Conservation (phyloP, 2,797 vertebrate genomes). For the Acanthiza pusilla region DNA sequence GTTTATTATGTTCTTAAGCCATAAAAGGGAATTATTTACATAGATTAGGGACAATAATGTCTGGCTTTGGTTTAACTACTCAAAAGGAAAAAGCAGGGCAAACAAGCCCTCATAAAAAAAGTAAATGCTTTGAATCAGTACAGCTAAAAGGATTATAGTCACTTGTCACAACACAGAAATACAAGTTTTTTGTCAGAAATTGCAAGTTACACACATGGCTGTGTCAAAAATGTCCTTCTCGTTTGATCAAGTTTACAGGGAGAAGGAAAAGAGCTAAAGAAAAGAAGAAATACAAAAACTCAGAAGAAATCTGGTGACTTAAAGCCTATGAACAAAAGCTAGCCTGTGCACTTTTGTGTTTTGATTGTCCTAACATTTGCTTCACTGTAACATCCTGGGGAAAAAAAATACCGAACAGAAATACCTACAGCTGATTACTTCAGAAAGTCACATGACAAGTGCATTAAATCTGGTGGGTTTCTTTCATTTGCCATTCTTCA, state of each 20-base stretch:
- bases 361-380: neutral
- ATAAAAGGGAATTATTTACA: neutral
- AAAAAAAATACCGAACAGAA: neutral
- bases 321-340: neutral
- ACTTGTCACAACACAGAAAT: neutral
- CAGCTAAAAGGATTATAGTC: neutral
- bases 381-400: neutral
- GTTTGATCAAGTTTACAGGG: neutral
- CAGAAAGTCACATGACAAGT: too few species aligned
- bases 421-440: neutral
- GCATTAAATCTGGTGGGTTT: neutral
- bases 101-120: neutral
- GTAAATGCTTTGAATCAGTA: neutral
- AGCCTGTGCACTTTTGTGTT: fast-evolving
- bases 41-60: neutral
- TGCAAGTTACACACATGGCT: neutral
- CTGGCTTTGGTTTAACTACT: neutral
- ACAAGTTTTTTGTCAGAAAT: neutral
- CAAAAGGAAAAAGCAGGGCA: neutral
- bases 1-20: neutral
- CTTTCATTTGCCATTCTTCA: neutral
- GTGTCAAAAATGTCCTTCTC: neutral
- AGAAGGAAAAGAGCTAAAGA: neutral
- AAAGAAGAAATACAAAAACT: neutral
- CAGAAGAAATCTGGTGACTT: neutral